A percentile compares a stretch with the other conserved stretches of the same genome.
Evolutionary conservation across 2,797 vertebrate species (phyloP).

Genomic region (Hyperoplus lanceolatus): DNA sequence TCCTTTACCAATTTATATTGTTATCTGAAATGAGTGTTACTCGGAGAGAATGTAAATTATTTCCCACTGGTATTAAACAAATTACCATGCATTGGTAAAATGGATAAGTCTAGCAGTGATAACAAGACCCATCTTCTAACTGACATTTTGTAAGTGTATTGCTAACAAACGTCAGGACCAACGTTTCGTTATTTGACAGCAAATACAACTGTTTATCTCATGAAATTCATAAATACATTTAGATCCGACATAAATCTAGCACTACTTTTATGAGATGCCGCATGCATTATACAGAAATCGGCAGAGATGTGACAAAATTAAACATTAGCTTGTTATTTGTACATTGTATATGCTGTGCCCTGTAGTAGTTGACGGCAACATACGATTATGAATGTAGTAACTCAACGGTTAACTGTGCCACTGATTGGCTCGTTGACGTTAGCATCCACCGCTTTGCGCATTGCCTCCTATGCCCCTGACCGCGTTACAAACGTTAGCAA

Average conservation of each 20-base stretch:
- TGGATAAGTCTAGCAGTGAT: background rate
- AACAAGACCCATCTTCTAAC: conserved; percentile 4
- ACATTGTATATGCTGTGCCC: no score
- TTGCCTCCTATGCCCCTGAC: conserved; percentile 26
- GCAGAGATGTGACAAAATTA: background rate
- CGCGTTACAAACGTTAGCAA: conserved; percentile 53
- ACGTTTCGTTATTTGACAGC: background rate
- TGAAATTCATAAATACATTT: background rate
- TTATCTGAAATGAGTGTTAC: background rate
- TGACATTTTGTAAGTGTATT: conserved; percentile 17
- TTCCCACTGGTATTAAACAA: background rate
- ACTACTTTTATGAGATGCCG: background rate
- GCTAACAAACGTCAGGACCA: background rate
- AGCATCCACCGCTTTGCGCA: conserved; percentile 35
- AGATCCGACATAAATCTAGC: background rate
- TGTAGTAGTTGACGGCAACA: background rate
- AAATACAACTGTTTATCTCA: background rate
- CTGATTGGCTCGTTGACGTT: background rate
- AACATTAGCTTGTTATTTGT: no score
- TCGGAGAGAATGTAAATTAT: fast-evolving
- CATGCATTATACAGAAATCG: background rate
- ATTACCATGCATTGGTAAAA: background rate
- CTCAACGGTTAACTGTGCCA: background rate
- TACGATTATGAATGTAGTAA: background rate
- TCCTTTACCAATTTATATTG: background rate